Conservation (phyloP, 2,113 vertebrate species). For the Alethe castanea region DNA sequence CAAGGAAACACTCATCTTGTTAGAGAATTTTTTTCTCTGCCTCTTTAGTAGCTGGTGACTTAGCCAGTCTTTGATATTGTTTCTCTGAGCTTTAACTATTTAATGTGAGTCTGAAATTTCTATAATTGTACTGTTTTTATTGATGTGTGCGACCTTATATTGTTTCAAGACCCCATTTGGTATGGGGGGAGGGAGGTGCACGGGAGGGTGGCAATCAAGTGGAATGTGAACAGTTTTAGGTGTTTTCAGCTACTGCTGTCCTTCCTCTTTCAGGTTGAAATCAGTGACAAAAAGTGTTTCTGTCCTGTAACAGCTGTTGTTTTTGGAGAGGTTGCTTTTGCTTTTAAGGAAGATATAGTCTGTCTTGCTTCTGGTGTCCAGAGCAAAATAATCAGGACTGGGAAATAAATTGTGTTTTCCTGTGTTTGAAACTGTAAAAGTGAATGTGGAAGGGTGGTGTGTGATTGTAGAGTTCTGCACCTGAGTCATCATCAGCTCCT, state of each 20-base stretch:
- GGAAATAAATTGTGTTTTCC: background rate
- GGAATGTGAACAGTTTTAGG: background rate
- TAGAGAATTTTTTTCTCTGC: background rate
- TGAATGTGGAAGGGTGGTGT: background rate
- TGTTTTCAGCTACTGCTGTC: background rate
- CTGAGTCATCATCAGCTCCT: background rate
- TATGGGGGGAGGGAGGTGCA: background rate
- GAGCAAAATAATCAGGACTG: background rate
- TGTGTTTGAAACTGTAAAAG: background rate
- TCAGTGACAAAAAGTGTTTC: background rate
- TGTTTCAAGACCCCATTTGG: background rate
- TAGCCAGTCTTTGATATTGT: background rate
- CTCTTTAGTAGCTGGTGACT: background rate
- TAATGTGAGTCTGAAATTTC: background rate
- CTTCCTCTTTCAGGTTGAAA: background rate
- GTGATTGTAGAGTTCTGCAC: background rate
- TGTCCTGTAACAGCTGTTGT: background rate
- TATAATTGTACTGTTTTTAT: background rate
- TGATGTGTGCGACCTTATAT: background rate
- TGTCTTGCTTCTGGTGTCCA: background rate
- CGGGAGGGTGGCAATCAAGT: background rate
- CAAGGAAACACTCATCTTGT: background rate
- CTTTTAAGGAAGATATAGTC: background rate
- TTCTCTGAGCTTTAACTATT: background rate
- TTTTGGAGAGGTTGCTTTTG: background rate